Evolutionary conservation across 2,797 vertebrate genomes (phyloP).

Genomic region (Momotus momota): DNA sequence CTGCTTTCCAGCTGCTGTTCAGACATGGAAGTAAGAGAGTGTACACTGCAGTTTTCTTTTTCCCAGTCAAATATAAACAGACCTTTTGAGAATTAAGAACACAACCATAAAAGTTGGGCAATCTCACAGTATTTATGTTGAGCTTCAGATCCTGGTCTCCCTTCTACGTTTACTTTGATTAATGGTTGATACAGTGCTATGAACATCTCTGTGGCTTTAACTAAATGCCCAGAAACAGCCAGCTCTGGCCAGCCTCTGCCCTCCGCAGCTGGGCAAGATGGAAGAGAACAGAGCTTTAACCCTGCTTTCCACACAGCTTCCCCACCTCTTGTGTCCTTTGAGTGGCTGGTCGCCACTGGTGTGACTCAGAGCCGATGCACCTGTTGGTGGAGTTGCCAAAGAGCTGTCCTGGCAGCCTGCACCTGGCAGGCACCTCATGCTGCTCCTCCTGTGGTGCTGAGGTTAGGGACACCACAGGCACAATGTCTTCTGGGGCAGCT

Average conservation of each 20-base stretch:
- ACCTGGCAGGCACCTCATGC: accelerated
- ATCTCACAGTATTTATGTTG: background rate
- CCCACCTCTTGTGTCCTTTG: background rate
- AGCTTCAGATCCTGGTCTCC: background rate
- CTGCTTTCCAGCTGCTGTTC: background rate
- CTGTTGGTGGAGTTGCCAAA: background rate
- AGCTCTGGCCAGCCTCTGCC: background rate
- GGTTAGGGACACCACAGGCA: background rate
- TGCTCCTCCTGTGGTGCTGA: background rate
- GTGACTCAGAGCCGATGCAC: background rate
- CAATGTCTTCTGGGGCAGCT: background rate
- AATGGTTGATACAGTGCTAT: background rate
- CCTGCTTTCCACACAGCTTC: background rate
- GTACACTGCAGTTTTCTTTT: background rate
- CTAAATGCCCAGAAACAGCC: background rate
- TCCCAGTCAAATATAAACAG: background rate
- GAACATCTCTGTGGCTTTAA: background rate
- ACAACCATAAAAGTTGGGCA: background rate
- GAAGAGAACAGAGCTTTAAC: background rate
- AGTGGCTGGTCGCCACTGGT: accelerated
- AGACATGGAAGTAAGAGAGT: background rate
- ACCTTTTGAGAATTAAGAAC: background rate
- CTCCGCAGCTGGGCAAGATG: background rate
- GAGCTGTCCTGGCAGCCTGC: background rate
- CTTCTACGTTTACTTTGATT: background rate